Evolutionary conservation across 2,888 invertebrate species (phyloP), one percentile per base, ranked within the genome.

Genomic region (Bellardia bayeri): DNA sequence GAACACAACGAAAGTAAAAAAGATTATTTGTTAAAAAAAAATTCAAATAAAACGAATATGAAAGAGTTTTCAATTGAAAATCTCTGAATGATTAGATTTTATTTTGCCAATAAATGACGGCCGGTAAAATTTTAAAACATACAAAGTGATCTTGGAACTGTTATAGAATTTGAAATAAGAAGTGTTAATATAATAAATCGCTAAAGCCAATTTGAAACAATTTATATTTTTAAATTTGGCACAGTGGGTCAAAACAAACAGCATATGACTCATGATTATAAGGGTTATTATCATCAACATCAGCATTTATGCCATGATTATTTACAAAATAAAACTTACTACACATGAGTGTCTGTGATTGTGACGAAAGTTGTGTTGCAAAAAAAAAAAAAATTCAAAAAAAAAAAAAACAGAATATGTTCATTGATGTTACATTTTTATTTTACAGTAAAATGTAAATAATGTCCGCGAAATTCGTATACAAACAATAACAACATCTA

Each of bases 1-100:
- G 87, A 82, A 85, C 87, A 85, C 82, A 85, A 82, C 87, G 85
- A 82, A 87, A 87, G 69, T 71, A 79, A 9, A 79, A 64, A 75
- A 63, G 3, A 58, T 56, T 66, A 8, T 66, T 13, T 13, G 37
- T 40, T 51, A 7, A 30, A 74, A 40, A 40, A 30, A 58, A 61
- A 33, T 74, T 74, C 1, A 40, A n/a, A 63, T 54, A 51, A 82
- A 64, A 66, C 42, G 14, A 37, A 13, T 71, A 8, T 13, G 13
- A 11, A 16, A 75, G 61, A 33, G 14, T 71, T 79, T 74, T 45
- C 9, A 45, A 45, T 45, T 74, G 3, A 84, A 56, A 58, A 68
- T 58, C 1, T 74, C 66, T 45, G 5, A 40, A 58, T n/a, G 33
- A 33, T 58, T 2, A 2, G 8, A 8, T 61, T 33, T 33, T 61